phyloP scores from a whole-genome alignment of 2,113 vertebrate genomes.

The Paratilapia polleni region DNA sequence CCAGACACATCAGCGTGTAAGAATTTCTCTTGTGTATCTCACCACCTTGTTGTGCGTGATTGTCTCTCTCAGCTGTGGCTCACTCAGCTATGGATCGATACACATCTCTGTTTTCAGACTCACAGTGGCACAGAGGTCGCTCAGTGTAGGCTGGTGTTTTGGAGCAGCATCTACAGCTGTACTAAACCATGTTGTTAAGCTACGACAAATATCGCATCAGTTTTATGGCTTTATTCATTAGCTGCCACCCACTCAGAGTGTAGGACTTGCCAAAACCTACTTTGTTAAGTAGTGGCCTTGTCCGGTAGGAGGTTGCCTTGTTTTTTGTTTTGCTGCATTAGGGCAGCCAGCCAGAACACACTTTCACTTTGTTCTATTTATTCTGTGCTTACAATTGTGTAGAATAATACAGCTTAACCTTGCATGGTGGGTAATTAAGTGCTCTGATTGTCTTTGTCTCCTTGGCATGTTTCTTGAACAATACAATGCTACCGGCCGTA shows the following conservation, averaged over 20 bases:
- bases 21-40: background rate
- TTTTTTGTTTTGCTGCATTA: constrained; percentile 26
- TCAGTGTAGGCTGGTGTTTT: constrained; percentile 1
- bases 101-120: constrained; percentile 9
- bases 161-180: constrained; percentile 3
- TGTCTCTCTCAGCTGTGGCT: constrained; percentile 1
- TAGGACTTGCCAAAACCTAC: constrained; percentile 21
- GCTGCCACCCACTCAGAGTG: background rate
- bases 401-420: constrained; percentile 54
- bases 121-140: background rate
- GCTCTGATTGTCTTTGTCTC: constrained; percentile 62
- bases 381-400: constrained; percentile 25
- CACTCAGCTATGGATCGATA: constrained; percentile 33
- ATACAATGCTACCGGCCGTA: constrained; percentile 13
- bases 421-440: constrained; percentile 64
- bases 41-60: constrained; percentile 20
- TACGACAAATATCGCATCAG: background rate
- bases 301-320: constrained; percentile 28
- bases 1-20: background rate
- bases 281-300: background rate
- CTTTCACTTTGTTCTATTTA: constrained; percentile 24
- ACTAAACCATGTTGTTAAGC: constrained; percentile 3
- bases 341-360: constrained; percentile 39
- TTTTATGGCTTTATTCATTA: constrained; percentile 31
- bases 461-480: constrained; percentile 47